Percentiles rank a stretch among this genome's conserved stretches.
Conservation (phyloP, 2,113 vertebrate genomes). For the Plecturocebus donacophilus region DNA sequence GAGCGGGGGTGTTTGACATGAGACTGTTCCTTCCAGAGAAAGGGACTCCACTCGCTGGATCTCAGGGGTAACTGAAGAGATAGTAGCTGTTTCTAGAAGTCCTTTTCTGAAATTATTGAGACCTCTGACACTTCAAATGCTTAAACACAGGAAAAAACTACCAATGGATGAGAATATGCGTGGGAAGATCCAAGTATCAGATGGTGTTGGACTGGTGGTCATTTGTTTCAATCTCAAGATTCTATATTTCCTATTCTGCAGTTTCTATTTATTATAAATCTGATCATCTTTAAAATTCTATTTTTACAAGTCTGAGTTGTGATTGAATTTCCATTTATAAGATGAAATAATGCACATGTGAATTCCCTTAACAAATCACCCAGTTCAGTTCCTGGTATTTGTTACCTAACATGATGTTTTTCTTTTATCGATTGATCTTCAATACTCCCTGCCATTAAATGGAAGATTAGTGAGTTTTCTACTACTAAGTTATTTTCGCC, state of each 20-base stretch:
- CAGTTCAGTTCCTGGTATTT: not conserved
- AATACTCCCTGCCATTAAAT: not conserved
- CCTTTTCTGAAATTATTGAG: not conserved
- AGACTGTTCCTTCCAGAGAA: not conserved
- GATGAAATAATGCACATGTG: not conserved
- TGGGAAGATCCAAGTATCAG: not conserved
- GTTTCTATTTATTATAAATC: not conserved
- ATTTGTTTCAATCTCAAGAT: not conserved
- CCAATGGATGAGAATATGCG: not conserved
- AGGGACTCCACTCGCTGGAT: not conserved
- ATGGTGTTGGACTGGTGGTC: not conserved
- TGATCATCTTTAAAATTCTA: not conserved
- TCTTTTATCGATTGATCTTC: not conserved
- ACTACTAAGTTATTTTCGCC: not conserved
- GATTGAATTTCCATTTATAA: not conserved
- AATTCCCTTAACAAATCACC: not conserved
- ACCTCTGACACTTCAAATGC: not conserved
- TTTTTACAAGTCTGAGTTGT: not conserved
- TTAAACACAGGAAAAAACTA: not conserved
- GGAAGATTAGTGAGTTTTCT: constrained; percentile 9
- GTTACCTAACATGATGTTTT: not conserved
- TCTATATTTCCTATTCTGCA: not conserved
- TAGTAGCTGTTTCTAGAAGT: not conserved
- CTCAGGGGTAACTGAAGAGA: not conserved
- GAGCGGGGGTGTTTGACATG: not conserved